These are phyloP conservation scores for Sycophila texana DNA, from an alignment of 2,888 invertebrate species.

Conservation along the genomic window DNA sequence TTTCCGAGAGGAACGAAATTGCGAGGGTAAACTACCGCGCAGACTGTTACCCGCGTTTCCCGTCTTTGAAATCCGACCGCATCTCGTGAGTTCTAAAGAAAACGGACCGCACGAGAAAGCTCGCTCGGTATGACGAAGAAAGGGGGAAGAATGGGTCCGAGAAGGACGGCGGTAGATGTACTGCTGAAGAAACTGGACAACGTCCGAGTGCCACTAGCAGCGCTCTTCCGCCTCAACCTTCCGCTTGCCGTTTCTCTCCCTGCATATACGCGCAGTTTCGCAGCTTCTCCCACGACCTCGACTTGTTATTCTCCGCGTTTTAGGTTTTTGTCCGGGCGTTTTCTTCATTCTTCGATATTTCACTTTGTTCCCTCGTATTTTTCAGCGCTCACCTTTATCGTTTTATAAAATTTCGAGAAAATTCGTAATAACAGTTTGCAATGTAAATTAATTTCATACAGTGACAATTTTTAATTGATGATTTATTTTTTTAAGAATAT, in stretches of 20 bases:
- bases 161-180: slow-evolving; percentile 40
- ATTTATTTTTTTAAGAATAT: too few relatives aligned
- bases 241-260: slow-evolving; percentile 1
- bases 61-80: background rate
- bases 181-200: slow-evolving; percentile 37
- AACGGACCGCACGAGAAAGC: slow-evolving; percentile 35
- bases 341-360: slow-evolving; percentile 24
- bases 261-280: background rate
- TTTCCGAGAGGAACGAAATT: too few relatives aligned
- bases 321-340: slow-evolving; percentile 7
- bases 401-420: background rate
- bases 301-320: slow-evolving; percentile 18
- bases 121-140: slow-evolving; percentile 38
- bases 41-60: too few relatives aligned
- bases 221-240: slow-evolving; percentile 42
- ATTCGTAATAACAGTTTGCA: too few relatives aligned
- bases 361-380: slow-evolving; percentile 2
- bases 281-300: background rate
- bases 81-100: slow-evolving; percentile 17
- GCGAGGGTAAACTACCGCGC: too few relatives aligned
- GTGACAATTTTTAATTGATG: too few relatives aligned
- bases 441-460: too few relatives aligned
- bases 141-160: slow-evolving; percentile 16
- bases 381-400: too few relatives aligned
- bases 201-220: slow-evolving; percentile 51